Base-by-base conservation (phyloP, 1,140 invertebrate genomes). In the Kradibia gibbosae region DNA sequence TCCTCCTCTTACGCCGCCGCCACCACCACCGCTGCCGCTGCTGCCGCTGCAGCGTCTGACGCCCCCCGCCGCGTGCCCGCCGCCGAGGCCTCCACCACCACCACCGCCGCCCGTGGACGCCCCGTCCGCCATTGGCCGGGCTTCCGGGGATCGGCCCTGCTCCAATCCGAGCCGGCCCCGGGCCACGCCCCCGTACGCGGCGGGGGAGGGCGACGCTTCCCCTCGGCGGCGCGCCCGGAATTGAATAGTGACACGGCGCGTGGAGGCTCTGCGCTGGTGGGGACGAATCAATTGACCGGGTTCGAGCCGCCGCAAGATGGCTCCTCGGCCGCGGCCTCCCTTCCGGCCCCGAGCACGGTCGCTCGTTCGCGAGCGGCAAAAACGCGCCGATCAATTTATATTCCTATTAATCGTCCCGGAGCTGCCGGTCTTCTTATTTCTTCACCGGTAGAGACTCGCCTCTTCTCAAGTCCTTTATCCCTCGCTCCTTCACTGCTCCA, bases 251-350 rank as follows among this genome's bases (percentile, higher is more conserved):
- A 57, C 75, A 82, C 45, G 20, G 82, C 39, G 55, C 48, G 70
- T 71, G 39, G 36, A 48, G 74, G 71, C 85, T 87, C 34, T 13
- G 3, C 34, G 34, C 34, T 67, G 62, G 88, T 84, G 88, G 90
- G 89, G 86, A 87, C 86, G 89, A 91, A 91, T 91, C 91, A 91
- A 91, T 91, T 91, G 90, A 86, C 45, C 87, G 86, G 86, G 87
- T 88, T 82, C 84, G 88, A 87, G 85, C 86, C 85, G 88, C 90
- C 89, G 89, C 91, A 91, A 91, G 91, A 91, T 91, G 91, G 91
- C 91, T 91, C 91, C 91, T 89, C 87, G 87, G 88, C 88, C 76
- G 83, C 84, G 75, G 20, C 25, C 55, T 28, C 67, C 25, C 74
- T 65, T 74, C 70, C 48, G 28, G 31, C 48, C 15, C 45, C 48